Conservation (phyloP, 2,113 vertebrate species). For the Ptychochromis oligacanthus region DNA sequence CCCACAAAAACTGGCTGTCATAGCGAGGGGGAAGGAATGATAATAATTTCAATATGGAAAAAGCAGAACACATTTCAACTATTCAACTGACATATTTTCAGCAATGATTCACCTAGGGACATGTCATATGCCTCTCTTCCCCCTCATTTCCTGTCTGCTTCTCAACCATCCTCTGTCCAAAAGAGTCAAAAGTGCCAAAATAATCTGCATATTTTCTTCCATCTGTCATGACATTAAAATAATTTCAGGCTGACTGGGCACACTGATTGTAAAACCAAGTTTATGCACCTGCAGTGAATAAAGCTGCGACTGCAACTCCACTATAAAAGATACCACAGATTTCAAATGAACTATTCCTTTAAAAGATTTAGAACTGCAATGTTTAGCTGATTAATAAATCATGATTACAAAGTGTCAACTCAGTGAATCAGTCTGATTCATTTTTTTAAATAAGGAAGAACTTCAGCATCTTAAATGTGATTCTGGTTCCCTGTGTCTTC, state of each 20-base stretch:
- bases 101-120: background rate
- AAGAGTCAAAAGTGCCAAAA: background rate
- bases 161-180: background rate
- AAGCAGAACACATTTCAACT: no score
- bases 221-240: background rate
- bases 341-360: background rate
- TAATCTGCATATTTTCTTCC: background rate
- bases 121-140: background rate
- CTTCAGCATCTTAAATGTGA: background rate
- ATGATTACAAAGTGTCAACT: background rate
- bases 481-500: background rate
- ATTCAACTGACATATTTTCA: background rate
- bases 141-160: background rate
- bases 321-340: background rate
- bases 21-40: no score
- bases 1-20: no score
- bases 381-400: conserved; percentile 2
- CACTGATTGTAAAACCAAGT: background rate
- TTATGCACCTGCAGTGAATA: background rate
- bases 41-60: no score
- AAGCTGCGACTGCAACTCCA: background rate
- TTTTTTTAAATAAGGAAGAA: no score
- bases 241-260: background rate
- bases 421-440: background rate
- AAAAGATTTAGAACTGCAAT: background rate